A percentile compares a stretch with the other conserved stretches of the same genome.
phyloP scores from a whole-genome alignment of 1,140 invertebrate species.

The Conus betulinus region DNA sequence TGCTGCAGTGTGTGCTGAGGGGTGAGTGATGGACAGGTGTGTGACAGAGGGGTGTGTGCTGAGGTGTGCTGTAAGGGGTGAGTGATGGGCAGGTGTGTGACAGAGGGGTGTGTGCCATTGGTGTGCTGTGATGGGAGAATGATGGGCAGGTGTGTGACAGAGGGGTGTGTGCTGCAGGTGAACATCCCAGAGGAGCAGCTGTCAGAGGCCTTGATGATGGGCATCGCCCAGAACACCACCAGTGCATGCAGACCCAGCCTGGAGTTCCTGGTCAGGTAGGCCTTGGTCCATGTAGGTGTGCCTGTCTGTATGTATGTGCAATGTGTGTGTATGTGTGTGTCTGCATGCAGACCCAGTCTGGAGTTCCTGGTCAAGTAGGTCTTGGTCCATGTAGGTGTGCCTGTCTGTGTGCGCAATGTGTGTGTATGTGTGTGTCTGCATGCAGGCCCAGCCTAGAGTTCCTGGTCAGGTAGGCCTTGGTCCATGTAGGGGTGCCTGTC shows the following conservation, averaged over 20 bases:
- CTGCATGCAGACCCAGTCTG: background rate
- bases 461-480: background rate
- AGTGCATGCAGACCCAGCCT: constrained; percentile 11
- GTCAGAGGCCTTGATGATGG: background rate
- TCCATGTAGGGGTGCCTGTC: background rate
- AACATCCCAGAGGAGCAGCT: background rate
- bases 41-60: no score
- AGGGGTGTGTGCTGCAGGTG: background rate
- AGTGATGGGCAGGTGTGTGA: no score
- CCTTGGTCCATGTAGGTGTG: background rate
- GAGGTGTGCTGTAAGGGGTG: no score
- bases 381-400: background rate
- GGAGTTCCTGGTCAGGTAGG: constrained; percentile 15
- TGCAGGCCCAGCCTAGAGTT: constrained; percentile 8
- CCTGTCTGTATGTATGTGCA: background rate
- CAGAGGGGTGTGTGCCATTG: no score
- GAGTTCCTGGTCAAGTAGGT: constrained; percentile 1
- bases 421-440: background rate
- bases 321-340: no score
- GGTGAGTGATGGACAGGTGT: no score
- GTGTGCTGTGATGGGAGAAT: no score
- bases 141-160: no score
- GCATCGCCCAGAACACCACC: background rate
- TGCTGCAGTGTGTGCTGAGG: no score
- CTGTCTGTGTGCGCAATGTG: no score